Base-by-base conservation (phyloP, 2,888 invertebrate genomes). In the Phengaris alcon region DNA sequence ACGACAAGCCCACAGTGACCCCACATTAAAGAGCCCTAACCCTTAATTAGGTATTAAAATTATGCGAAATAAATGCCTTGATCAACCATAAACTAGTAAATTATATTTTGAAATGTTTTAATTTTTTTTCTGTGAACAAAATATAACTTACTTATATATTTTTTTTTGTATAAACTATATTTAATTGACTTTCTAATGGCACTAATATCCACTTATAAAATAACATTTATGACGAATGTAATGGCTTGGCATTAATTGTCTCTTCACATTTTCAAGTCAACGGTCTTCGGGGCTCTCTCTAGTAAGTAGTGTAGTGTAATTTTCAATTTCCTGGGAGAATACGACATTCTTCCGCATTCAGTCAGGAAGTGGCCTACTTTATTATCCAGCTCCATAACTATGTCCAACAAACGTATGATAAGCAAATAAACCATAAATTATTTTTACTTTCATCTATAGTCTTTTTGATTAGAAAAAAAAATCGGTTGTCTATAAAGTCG, bases 11-110 rank as follows among this genome's bases (percentile, higher is more conserved):
- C 12, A 44, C 64, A 12, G 35, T 12, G 64, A 64, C 64, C 64
- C 64, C 64, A 64, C 64, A 64, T 64, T 64, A 64, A 64, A 64
- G 35, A 13, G 35, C 64, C 44, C 64, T 64, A 64, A 64, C 64
- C 64, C 64, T 64, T 64, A 64, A 64, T 64, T 44, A 64, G 35
- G 35, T 44, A 64, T 44, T 64, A 44, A 64, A 64, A 64, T 64
- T 44, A 64, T 12, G 64, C 64, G 35, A 64, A 64, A 44, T 64
- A 44, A 44, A 35, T 35, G 12, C 12, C 12, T 44, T 35, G 35
- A 44, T 64, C 12, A 35, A 35, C 64, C 35, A 35, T 13, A 35
- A 64, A 64, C 2, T 22, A 44, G 35, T 64, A 64, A 12, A 6
- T 10, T 12, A 35, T 2, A 12, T 44, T 44, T 22, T 10, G 0